These are phyloP conservation scores for Mimas tiliae DNA, from an alignment of 2,888 invertebrate species.

Conservation along the genomic window DNA sequence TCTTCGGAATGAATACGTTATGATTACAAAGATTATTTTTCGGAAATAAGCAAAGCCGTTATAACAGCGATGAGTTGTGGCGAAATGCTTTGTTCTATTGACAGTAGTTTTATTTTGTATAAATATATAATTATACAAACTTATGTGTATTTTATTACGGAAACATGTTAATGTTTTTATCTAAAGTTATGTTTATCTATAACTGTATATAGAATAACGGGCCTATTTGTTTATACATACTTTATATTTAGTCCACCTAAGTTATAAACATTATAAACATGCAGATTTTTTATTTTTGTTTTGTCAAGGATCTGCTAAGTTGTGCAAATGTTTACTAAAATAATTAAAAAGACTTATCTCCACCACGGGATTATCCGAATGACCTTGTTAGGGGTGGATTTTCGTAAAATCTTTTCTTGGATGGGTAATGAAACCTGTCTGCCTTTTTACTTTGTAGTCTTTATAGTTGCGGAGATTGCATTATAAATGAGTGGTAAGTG, in stretches of 20 bases:
- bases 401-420: too few relatives aligned
- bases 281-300: too few relatives aligned
- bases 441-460: too few relatives aligned
- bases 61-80: constrained; percentile 33
- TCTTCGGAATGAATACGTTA: constrained; percentile 41
- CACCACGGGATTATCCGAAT: too few relatives aligned
- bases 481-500: too few relatives aligned
- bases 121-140: not conserved
- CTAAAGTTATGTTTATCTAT: not conserved
- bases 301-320: not conserved
- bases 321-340: not conserved
- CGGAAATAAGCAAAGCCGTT: constrained; percentile 58
- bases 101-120: not conserved
- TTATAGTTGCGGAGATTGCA: too few relatives aligned
- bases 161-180: not conserved
- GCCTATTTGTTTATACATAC: not conserved
- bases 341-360: too few relatives aligned
- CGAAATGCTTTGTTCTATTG: constrained; percentile 8
- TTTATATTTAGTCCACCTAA: not conserved
- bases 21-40: constrained; percentile 45
- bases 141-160: not conserved
- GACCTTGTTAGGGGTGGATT: too few relatives aligned
- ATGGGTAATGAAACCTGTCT: too few relatives aligned
- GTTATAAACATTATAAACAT: not conserved
- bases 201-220: constrained; percentile 9